Evolutionary conservation across 1,140 invertebrate species (phyloP).

Genomic region (Ectropis grisescens): DNA sequence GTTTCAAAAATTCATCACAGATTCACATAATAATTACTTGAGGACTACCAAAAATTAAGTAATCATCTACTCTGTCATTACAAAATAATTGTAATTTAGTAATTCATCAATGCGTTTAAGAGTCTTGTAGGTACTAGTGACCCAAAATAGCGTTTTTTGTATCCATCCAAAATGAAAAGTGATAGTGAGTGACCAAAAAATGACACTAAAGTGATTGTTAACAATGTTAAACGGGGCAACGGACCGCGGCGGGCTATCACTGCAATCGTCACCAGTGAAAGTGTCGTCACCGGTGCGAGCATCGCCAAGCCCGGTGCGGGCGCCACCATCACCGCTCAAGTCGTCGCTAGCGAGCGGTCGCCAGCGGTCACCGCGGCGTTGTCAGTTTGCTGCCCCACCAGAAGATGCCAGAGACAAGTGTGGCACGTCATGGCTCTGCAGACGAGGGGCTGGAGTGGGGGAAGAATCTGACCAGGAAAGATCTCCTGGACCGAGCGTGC

Average conservation of each 20-base stretch:
- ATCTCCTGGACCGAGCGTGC: conserved; percentile 37
- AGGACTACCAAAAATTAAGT: too few species aligned
- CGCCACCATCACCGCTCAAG: conserved; percentile 46
- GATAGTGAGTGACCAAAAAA: background rate
- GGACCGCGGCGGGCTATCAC: conserved; percentile 29
- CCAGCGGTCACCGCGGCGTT: conserved; percentile 37
- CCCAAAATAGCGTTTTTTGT: too few species aligned
- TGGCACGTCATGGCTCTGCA: conserved; percentile 71
- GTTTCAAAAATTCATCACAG: too few species aligned
- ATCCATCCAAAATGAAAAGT: too few species aligned
- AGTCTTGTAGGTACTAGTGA: too few species aligned
- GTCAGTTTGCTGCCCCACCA: conserved; percentile 44
- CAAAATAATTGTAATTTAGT: too few species aligned
- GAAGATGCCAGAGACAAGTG: conserved; percentile 63
- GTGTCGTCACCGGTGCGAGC: conserved; percentile 43
- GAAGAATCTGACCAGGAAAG: conserved; percentile 36
- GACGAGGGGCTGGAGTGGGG: conserved; percentile 53
- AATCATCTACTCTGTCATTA: too few species aligned
- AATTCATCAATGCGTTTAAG: too few species aligned
- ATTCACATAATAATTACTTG: too few species aligned
- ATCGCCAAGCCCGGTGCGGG: conserved; percentile 43
- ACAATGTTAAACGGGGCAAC: conserved; percentile 42
- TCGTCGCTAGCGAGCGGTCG: conserved; percentile 41
- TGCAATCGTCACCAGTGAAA: conserved; percentile 50
- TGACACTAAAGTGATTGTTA: background rate